These are phyloP conservation scores for Ascidia mentula DNA, from an alignment of 23 tunicate genomes.

Conservation along the genomic window DNA sequence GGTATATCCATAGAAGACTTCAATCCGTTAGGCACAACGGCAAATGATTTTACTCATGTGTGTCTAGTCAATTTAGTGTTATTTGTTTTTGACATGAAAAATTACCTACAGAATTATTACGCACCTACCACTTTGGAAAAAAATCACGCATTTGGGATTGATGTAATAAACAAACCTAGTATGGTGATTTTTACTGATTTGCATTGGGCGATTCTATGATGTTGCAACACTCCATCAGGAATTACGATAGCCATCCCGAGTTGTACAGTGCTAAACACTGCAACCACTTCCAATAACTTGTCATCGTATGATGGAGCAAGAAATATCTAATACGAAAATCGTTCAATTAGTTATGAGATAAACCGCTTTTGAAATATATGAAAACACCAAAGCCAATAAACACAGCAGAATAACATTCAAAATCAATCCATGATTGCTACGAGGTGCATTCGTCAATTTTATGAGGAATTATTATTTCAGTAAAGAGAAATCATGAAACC, in stretches of 20 bases:
- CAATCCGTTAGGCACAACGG: too few relatives aligned
- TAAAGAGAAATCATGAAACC: too few relatives aligned
- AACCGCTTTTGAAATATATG: too few relatives aligned
- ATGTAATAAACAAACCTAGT: conserved; percentile 43
- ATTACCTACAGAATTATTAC: not conserved
- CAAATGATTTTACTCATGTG: too few relatives aligned
- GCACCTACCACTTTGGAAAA: not conserved
- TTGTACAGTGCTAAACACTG: conserved; percentile 90
- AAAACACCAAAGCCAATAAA: too few relatives aligned
- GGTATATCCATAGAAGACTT: too few relatives aligned
- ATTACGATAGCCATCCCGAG: conserved; percentile 93
- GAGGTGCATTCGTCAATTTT: too few relatives aligned
- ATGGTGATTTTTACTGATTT: conserved; percentile 79
- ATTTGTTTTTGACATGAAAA: not conserved
- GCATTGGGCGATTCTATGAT: conserved; percentile 99
- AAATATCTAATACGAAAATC: conserved; percentile 54
- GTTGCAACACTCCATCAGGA: conserved; percentile 89
- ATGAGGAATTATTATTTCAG: too few relatives aligned
- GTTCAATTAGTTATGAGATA: not conserved
- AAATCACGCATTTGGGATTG: too few relatives aligned
- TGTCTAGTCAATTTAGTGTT: too few relatives aligned
- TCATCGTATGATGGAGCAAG: conserved; percentile 97
- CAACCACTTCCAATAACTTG: conserved; percentile 89
- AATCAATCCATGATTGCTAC: too few relatives aligned
- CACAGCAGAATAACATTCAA: too few relatives aligned